Evolutionary conservation across 2,113 vertebrate genomes (phyloP).

Genomic region (Anas platyrhynchos): DNA sequence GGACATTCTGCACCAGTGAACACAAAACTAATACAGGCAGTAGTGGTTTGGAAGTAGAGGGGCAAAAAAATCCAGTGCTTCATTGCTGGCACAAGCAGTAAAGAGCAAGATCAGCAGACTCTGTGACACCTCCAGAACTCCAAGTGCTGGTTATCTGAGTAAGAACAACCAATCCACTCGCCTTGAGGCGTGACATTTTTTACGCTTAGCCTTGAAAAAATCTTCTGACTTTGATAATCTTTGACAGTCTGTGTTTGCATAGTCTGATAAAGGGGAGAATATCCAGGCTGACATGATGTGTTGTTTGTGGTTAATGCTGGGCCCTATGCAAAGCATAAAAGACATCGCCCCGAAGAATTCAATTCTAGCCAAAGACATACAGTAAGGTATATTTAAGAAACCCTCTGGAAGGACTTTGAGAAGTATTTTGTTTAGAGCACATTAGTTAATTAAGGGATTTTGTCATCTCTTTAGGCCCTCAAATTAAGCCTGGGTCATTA

Average conservation of each 20-base stretch:
- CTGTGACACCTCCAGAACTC: neutral
- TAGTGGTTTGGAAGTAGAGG: neutral
- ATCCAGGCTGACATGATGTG: fast-evolving
- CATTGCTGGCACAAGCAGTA: neutral
- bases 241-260: neutral
- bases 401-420: neutral
- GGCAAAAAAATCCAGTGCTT: neutral
- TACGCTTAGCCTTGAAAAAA: neutral
- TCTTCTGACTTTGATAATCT: neutral
- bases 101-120: neutral
- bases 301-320: neutral
- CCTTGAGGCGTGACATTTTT: neutral
- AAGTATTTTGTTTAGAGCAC: neutral
- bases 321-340: neutral
- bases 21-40: neutral
- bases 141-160: neutral
- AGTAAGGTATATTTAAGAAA: neutral
- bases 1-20: neutral
- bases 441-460: neutral
- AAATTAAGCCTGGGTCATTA: neutral
- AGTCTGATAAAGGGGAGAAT: neutral
- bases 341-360: neutral
- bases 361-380: neutral
- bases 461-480: neutral
- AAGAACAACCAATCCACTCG: neutral